Evolutionary conservation across 2,797 vertebrate genomes (phyloP).

Genomic region (Scolopax bukidnonensis): DNA sequence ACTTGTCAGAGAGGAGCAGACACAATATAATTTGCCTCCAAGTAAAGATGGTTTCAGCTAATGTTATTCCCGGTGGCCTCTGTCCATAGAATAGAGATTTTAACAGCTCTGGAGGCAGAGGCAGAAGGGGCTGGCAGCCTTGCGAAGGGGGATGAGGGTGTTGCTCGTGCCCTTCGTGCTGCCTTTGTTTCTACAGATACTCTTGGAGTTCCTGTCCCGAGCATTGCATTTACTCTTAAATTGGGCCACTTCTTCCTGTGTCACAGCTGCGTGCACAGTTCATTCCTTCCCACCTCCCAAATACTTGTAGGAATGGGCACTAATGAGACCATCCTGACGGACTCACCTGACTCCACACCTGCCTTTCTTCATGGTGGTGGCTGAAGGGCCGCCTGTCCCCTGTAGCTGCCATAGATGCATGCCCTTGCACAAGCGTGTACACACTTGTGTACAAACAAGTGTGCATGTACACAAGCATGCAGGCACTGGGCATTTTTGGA

Average conservation of each 20-base stretch:
- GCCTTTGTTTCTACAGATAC: background rate
- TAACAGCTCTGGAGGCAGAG: background rate
- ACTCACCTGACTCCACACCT: background rate
- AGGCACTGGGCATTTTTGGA: background rate
- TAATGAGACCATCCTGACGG: background rate
- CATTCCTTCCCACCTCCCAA: background rate
- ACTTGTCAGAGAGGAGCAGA: constrained; percentile 10
- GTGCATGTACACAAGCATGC: background rate
- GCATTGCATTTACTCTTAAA: background rate
- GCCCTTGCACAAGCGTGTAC: accelerated
- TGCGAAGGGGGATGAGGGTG: background rate
- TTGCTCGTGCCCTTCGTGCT: background rate
- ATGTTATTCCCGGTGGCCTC: background rate
- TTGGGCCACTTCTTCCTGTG: background rate
- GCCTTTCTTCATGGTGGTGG: accelerated
- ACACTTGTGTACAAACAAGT: accelerated
- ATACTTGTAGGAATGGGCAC: background rate
- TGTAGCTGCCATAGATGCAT: accelerated
- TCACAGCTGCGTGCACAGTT: background rate
- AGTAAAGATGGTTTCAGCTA: background rate
- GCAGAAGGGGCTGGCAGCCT: background rate
- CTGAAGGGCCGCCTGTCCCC: background rate
- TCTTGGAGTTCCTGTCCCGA: background rate
- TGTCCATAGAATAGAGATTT: background rate
- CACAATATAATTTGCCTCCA: background rate